Evolutionary conservation across 2,797 vertebrate species (phyloP).

Genomic region (Myoxocephalus aenaeus): DNA sequence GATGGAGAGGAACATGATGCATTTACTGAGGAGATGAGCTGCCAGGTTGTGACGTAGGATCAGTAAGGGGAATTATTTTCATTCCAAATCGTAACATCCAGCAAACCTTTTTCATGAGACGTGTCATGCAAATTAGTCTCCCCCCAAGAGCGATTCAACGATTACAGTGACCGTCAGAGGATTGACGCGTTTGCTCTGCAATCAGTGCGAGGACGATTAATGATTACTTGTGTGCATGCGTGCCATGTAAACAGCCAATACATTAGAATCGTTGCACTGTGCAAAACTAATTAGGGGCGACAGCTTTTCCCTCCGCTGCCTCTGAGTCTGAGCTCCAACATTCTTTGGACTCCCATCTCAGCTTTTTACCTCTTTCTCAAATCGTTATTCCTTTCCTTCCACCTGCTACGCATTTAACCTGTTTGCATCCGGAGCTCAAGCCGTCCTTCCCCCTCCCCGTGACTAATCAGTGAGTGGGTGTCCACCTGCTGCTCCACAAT

Average conservation of each 20-base stretch:
- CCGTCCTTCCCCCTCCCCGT: slow-evolving; percentile 34
- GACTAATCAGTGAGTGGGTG: slow-evolving; percentile 65
- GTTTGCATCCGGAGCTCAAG: slow-evolving; percentile 40
- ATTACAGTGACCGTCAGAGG: slow-evolving; percentile 12
- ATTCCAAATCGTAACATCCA: slow-evolving; percentile 1
- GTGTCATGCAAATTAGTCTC: slow-evolving; percentile 32
- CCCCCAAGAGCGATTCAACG: slow-evolving; percentile 12
- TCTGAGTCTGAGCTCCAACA: not conserved
- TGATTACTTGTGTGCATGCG: slow-evolving; percentile 31
- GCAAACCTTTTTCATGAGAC: slow-evolving; percentile 30
- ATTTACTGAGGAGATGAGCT: slow-evolving; percentile 21
- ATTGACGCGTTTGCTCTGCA: slow-evolving; percentile 41
- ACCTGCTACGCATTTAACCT: slow-evolving; percentile 42
- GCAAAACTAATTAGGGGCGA: slow-evolving; percentile 53
- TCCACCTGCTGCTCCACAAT: slow-evolving; percentile 61
- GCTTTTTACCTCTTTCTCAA: slow-evolving; percentile 9
- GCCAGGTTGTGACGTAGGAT: slow-evolving; percentile 29
- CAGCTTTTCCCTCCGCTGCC: slow-evolving; percentile 14
- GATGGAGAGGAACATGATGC: slow-evolving; percentile 3
- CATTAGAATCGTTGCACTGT: slow-evolving; percentile 38
- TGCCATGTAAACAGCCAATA: slow-evolving; percentile 58
- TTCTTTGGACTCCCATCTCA: not conserved
- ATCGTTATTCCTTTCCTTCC: slow-evolving; percentile 2
- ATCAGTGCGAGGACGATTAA: slow-evolving; percentile 45
- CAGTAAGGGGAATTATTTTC: not conserved